A percentile compares a stretch with the other conserved stretches of the same genome.
Conservation (phyloP, 2,797 vertebrate species). For the Acanthurus lineatus region DNA sequence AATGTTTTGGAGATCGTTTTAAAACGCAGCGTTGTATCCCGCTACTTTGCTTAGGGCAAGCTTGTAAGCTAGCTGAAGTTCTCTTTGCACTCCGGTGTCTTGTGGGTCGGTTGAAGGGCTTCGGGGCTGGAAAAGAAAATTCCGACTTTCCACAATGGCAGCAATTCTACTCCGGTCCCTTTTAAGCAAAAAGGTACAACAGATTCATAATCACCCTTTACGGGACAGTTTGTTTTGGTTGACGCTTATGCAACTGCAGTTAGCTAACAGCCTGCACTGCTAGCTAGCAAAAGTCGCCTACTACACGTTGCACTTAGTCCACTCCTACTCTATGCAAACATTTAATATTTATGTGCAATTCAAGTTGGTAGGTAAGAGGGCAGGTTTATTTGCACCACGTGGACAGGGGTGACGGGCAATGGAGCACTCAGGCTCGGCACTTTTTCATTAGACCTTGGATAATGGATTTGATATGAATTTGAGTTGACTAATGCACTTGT, state of each 20-base stretch:
- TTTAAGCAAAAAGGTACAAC: slow-evolving; percentile 70
- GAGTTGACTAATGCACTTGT: slow-evolving; percentile 11
- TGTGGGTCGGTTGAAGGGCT: slow-evolving; percentile 66
- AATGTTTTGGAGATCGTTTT: slow-evolving; percentile 6
- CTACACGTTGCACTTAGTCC: slow-evolving; percentile 33
- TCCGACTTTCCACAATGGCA: slow-evolving; percentile 68
- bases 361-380: background rate
- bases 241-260: slow-evolving; percentile 8
- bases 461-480: background rate
- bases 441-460: background rate
- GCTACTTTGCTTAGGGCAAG: background rate
- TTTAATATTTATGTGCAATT: slow-evolving; percentile 1
- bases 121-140: slow-evolving; percentile 18
- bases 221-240: background rate
- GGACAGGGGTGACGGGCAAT: background rate
- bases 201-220: background rate
- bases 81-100: background rate
- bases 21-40: background rate
- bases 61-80: slow-evolving; percentile 40
- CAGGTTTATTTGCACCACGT: slow-evolving; percentile 18
- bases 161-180: slow-evolving; percentile 70
- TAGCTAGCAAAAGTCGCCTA: slow-evolving; percentile 50
- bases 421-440: background rate
- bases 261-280: slow-evolving; percentile 49
- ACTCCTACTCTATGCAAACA: background rate